Conservation (phyloP, 1,140 invertebrate species). For the Conopomorpha cramerella region DNA sequence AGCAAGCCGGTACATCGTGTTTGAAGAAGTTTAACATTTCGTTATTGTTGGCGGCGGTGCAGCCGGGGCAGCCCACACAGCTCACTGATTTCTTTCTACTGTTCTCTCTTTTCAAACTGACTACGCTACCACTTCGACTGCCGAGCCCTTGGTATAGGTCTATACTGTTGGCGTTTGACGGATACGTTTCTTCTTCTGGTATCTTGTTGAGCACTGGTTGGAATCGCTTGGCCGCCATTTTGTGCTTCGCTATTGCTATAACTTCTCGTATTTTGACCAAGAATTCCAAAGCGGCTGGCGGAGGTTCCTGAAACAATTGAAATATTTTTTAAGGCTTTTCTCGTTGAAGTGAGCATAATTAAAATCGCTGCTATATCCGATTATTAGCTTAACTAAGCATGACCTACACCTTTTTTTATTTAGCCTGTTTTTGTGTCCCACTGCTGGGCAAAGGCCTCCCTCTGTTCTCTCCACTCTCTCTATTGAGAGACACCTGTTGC, state of each 20-base stretch:
- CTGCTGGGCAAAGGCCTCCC: too few relatives aligned
- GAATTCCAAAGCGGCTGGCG: slow-evolving; percentile 85
- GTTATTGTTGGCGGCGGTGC: slow-evolving; percentile 46
- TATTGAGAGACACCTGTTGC: too few relatives aligned
- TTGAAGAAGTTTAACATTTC: slow-evolving; percentile 39
- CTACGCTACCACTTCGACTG: slow-evolving; percentile 56
- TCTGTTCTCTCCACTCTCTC: too few relatives aligned
- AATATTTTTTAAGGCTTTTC: too few relatives aligned
- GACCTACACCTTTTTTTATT: too few relatives aligned
- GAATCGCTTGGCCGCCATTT: slow-evolving; percentile 81
- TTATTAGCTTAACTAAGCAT: too few relatives aligned
- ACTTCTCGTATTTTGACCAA: slow-evolving; percentile 85
- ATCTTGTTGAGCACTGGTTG: slow-evolving; percentile 78
- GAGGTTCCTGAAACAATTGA: slow-evolving; percentile 75
- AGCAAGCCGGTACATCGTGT: slow-evolving; percentile 47
- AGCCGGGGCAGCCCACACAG: slow-evolving; percentile 71
- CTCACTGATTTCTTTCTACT: slow-evolving; percentile 48
- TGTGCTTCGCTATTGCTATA: slow-evolving; percentile 83
- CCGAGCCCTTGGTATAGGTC: slow-evolving; percentile 45
- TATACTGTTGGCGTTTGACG: slow-evolving; percentile 43
- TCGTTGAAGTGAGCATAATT: too few relatives aligned
- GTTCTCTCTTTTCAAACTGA: slow-evolving; percentile 64
- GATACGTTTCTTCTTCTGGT: slow-evolving; percentile 73
- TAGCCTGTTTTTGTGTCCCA: too few relatives aligned
- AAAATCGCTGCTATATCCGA: too few relatives aligned